Evolutionary conservation across 1,140 invertebrate genomes (phyloP), one percentile per base, ranked within the genome.

Genomic region (Psix sp.): DNA sequence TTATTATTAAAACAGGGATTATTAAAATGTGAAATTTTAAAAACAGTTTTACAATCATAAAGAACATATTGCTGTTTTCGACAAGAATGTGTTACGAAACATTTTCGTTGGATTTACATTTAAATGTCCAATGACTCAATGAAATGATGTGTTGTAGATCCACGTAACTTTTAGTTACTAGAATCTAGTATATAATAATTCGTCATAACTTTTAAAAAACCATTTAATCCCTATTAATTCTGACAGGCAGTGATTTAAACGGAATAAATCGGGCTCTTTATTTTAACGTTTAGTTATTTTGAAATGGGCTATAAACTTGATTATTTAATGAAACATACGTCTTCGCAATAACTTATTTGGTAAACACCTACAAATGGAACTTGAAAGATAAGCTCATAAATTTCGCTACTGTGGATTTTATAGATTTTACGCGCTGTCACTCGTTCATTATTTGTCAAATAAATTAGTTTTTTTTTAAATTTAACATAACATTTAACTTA

Each of bases 211-310:
- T 0, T 5, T 39, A 33, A 68, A 45, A 46, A 39, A 38, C 39
- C 38, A 52, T 31, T 68, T 68, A 68, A 68, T 70, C 76, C 74
- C 67, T 60, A 79, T 60, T 49, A 56, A 70, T 54, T 17, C 40
- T 62, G 66, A 62, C 66, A 36, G 54, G 48, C 24, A 48, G 36
- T 24, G 48, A 24, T 60, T 62, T 60, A 70, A 62, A 29, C 26
- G 21, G 46, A 62, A 70, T 70, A 70, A 54, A 54, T 62, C 35
- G 54, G 24, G 0, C 21, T 14, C 46, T 31, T 52, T 7, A 29
- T 31, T 45, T 52, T 45, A 68, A 67, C 59, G 18, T 29, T n/a
- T 29, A n/a, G 26, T 29, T 10, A 10, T 29, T 29, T 29, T 7
- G n/a, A 29, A 29, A 29, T 10, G 26, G 7, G 26, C n/a, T n/a